Percentiles rank a stretch among this genome's conserved stretches.
Evolutionary conservation across 2,113 vertebrate genomes (phyloP).

Genomic region (Butorides virescens): DNA sequence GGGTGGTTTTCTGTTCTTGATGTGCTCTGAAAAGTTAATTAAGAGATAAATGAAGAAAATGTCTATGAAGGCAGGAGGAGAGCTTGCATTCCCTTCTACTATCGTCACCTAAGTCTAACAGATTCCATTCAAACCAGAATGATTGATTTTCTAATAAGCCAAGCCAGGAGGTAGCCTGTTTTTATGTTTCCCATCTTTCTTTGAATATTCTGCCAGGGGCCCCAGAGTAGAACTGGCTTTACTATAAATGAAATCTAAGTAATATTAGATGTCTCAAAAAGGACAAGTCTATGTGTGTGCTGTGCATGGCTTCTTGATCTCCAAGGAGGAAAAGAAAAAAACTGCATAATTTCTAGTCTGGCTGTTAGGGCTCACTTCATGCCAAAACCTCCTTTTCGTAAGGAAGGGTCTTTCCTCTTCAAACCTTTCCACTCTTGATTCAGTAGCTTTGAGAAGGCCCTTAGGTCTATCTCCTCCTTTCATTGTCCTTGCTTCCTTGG

Average conservation of each 20-base stretch:
- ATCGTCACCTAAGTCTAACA: neutral
- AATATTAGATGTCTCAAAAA: neutral
- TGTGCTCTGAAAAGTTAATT: neutral
- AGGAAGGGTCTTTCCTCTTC: neutral
- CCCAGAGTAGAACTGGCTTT: neutral
- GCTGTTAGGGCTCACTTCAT: neutral
- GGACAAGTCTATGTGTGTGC: neutral
- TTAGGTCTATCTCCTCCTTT: neutral
- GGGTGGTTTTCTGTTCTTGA: neutral
- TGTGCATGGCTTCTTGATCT: neutral
- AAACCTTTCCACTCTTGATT: neutral
- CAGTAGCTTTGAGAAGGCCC: neutral
- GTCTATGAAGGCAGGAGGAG: neutral
- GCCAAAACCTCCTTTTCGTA: neutral
- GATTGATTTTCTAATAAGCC: constrained; percentile 28
- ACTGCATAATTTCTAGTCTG: neutral
- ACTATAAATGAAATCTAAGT: neutral
- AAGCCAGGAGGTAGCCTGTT: neutral
- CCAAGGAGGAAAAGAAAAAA: neutral
- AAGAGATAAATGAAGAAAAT: neutral
- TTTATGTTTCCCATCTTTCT: constrained; percentile 19
- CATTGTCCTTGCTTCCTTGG: neutral
- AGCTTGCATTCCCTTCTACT: neutral
- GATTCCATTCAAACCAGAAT: neutral
- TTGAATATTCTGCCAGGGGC: neutral